A percentile compares a stretch with the other conserved stretches of the same genome.
These are phyloP conservation scores for Hexactinellida sp. DNA, from an alignment of 37 sponge, comb jelly and placozoan genomes.

Conservation along the genomic window DNA sequence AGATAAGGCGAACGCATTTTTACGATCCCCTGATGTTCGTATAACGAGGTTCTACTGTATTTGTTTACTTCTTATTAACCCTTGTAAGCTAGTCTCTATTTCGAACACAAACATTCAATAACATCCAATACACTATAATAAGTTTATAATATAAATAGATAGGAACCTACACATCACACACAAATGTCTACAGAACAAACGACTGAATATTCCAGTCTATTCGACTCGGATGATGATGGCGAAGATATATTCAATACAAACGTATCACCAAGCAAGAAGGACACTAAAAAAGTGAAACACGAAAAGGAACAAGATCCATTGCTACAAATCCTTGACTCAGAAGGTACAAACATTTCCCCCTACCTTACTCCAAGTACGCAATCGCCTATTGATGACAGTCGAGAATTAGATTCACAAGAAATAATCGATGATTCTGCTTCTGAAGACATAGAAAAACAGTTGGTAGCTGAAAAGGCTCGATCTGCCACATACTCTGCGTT, in stretches of 20 bases:
- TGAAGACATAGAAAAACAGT: neutral
- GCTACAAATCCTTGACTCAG: neutral
- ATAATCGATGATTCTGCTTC: neutral
- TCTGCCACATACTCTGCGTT: neutral
- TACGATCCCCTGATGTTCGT: too few relatives aligned
- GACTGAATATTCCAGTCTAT: neutral
- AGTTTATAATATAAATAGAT: too few relatives aligned
- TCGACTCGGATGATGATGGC: neutral
- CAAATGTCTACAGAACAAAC: neutral
- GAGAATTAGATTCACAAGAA: neutral
- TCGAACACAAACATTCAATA: too few relatives aligned
- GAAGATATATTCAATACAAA: neutral
- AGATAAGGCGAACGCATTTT: too few relatives aligned
- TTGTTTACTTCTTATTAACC: too few relatives aligned
- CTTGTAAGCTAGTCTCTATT: too few relatives aligned
- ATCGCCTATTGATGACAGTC: neutral
- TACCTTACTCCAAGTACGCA: neutral
- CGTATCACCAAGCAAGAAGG: neutral
- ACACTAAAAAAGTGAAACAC: neutral
- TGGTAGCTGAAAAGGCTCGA: neutral
- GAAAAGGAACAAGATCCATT: neutral
- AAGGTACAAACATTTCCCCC: neutral
- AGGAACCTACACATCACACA: too few relatives aligned
- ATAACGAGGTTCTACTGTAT: too few relatives aligned
- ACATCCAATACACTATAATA: too few relatives aligned